Evolutionary conservation across 2,113 vertebrate species (phyloP).

Genomic region (Haemorhous mexicanus): DNA sequence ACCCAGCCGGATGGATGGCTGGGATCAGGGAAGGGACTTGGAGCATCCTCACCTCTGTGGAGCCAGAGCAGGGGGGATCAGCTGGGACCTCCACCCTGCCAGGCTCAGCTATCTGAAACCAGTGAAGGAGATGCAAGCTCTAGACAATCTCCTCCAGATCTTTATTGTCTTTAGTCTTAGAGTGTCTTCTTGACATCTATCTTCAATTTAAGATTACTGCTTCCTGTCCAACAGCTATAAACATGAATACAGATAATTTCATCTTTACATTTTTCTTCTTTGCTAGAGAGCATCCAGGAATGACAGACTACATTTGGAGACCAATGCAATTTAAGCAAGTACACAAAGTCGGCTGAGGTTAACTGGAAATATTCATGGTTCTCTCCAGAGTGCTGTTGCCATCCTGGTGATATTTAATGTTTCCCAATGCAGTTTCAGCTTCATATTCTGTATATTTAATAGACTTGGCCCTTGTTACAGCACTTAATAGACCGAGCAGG

Average conservation of each 20-base stretch:
- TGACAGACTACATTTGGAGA: background rate
- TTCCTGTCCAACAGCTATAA: background rate
- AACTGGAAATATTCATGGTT: background rate
- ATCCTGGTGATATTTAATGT: background rate
- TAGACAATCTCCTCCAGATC: background rate
- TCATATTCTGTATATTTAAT: background rate
- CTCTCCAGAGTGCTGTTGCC: background rate
- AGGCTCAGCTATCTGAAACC: background rate
- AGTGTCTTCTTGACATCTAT: background rate
- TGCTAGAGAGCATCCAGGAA: background rate
- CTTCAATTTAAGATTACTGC: background rate
- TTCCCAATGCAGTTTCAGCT: background rate
- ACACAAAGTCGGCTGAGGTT: background rate
- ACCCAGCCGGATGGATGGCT: accelerated
- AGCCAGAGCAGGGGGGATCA: background rate
- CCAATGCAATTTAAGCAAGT: background rate
- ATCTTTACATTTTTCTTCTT: background rate
- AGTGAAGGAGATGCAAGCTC: background rate
- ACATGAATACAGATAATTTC: background rate
- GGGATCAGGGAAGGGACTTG: background rate
- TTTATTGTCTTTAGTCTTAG: background rate
- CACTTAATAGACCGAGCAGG: background rate
- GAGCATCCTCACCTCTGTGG: background rate
- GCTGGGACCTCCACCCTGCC: background rate
- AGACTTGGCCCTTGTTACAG: background rate